Conservation (phyloP, 2,113 vertebrate genomes). For the Glaucidium brasilianum region DNA sequence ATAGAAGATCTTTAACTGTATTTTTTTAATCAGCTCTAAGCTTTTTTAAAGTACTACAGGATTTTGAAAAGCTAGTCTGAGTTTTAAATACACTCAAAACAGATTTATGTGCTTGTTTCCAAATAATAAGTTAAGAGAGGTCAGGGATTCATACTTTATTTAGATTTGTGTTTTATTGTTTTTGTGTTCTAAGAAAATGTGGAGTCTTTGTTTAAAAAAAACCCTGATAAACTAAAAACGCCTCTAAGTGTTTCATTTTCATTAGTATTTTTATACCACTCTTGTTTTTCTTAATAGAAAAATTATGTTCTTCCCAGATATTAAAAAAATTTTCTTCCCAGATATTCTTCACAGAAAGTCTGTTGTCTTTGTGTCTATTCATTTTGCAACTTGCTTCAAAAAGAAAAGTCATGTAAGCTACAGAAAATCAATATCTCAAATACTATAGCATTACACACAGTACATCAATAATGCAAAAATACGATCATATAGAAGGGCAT, state of each 20-base stretch:
- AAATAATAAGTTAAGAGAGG: not conserved
- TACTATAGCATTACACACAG: not conserved
- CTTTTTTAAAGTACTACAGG: not conserved
- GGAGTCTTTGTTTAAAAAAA: not conserved
- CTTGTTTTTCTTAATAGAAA: not conserved
- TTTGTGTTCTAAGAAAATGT: not conserved
- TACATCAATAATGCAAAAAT: not conserved
- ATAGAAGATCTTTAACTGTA: not conserved
- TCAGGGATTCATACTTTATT: rapidly evolving
- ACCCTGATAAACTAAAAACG: not conserved
- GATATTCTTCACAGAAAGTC: not conserved
- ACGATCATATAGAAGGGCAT: not conserved
- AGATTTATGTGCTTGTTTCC: not conserved
- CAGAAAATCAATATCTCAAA: not conserved
- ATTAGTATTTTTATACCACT: not conserved
- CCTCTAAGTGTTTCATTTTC: not conserved
- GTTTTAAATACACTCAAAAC: not conserved
- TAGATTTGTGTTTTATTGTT: not conserved
- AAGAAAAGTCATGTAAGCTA: not conserved
- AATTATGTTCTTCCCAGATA: not conserved
- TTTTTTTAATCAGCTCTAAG: not conserved
- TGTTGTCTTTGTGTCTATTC: not conserved
- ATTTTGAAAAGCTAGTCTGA: not conserved
- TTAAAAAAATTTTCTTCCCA: not conserved
- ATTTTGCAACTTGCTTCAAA: not conserved